These are phyloP conservation scores for Piprites chloris DNA, from an alignment of 2,113 vertebrate genomes.

Conservation along the genomic window DNA sequence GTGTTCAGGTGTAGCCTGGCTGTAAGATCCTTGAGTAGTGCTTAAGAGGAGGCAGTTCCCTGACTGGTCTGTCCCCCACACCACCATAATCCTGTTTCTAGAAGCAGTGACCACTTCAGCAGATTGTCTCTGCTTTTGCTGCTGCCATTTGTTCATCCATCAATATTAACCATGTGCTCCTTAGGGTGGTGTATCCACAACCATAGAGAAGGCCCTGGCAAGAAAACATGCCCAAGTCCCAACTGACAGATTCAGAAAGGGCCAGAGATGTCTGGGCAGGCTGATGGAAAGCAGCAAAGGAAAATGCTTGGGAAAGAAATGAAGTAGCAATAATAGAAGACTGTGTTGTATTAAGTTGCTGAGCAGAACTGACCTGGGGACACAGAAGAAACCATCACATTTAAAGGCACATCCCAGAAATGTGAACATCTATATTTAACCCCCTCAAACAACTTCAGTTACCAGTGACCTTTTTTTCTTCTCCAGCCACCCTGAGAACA, in stretches of 20 bases:
- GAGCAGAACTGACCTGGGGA: background rate
- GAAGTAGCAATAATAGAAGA: background rate
- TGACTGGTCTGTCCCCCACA: background rate
- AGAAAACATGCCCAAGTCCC: background rate
- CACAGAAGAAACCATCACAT: background rate
- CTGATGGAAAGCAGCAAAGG: background rate
- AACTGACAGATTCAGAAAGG: background rate
- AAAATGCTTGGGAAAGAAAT: background rate
- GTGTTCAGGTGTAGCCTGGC: background rate
- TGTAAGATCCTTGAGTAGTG: rapidly evolving
- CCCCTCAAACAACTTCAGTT: background rate
- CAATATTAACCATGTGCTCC: rapidly evolving
- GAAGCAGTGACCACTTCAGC: background rate
- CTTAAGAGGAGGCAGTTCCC: background rate
- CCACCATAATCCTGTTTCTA: background rate
- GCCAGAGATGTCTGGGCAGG: background rate
- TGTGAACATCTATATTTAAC: rapidly evolving
- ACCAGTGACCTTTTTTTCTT: background rate
- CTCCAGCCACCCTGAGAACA: background rate
- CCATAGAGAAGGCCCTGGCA: background rate
- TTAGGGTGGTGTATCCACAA: background rate
- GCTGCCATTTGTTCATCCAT: background rate
- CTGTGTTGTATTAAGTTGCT: background rate
- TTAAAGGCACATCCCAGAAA: background rate
- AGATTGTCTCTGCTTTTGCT: background rate